Percentiles rank a stretch among this genome's conserved stretches.
phyloP scores from a whole-genome alignment of 2,888 invertebrate genomes.

The Eueremaeus valkanovi region DNA sequence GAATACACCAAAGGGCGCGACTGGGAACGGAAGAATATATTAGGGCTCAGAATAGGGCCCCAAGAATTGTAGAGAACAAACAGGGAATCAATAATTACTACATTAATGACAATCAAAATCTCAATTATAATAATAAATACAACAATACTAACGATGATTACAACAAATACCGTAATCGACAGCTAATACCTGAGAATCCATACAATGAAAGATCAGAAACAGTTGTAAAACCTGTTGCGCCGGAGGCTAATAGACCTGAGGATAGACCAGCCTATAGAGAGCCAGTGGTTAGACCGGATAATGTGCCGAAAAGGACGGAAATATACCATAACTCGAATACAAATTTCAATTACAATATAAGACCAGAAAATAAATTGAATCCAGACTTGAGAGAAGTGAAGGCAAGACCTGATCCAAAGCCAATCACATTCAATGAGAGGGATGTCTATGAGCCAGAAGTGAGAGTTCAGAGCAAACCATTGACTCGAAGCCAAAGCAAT shows the following conservation, averaged over 20 bases:
- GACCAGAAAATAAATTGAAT: not conserved
- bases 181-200: slow-evolving; percentile 18
- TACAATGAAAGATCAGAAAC: not conserved
- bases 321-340: no score
- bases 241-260: not conserved
- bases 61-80: slow-evolving; percentile 7
- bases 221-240: not conserved
- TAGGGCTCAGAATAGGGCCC: not conserved
- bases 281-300: not conserved
- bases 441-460: not conserved
- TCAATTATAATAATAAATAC: not conserved
- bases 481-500: not conserved
- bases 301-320: no score
- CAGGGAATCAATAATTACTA: not conserved
- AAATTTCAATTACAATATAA: no score
- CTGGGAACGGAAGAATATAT: not conserved
- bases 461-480: not conserved
- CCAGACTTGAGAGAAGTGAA: not conserved
- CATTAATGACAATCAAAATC: not conserved
- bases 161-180: slow-evolving; percentile 9
- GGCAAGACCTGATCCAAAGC: not conserved
- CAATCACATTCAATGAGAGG: not conserved
- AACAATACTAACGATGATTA: not conserved
- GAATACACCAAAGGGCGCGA: not conserved
- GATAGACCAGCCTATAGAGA: slow-evolving; percentile 1